Evolutionary conservation across 2,888 invertebrate genomes (phyloP).

Genomic region (Herminia tarsipennalis): DNA sequence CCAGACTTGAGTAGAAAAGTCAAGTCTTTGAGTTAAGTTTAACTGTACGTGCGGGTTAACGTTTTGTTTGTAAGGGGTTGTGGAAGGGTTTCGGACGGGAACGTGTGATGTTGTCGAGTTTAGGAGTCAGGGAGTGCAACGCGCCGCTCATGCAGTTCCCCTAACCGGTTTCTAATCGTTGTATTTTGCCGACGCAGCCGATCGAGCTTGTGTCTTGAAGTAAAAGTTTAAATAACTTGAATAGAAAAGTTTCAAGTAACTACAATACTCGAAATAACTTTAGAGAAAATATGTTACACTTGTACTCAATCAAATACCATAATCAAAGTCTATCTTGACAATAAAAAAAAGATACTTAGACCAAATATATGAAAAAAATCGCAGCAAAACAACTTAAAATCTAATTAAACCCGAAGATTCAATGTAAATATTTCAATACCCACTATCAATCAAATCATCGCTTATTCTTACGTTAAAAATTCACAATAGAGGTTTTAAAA

Average conservation of each 20-base stretch:
- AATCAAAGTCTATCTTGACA: too few relatives aligned
- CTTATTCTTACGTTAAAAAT: too few relatives aligned
- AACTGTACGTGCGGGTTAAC: conserved; percentile 48
- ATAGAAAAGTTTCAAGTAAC: conserved; percentile 40
- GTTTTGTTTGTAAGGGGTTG: conserved; percentile 50
- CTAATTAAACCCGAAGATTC: too few relatives aligned
- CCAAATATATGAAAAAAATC: too few relatives aligned
- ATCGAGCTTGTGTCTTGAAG: conserved; percentile 58
- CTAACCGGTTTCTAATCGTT: conserved; percentile 80
- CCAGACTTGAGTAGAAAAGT: conserved; percentile 37
- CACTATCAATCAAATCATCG: too few relatives aligned
- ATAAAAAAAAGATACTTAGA: too few relatives aligned
- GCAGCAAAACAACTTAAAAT: too few relatives aligned
- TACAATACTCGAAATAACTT: background rate
- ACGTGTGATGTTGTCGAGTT: conserved; percentile 48
- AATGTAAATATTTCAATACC: too few relatives aligned
- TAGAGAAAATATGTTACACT: background rate
- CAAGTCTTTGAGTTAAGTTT: conserved; percentile 38
- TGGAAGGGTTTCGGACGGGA: conserved; percentile 42
- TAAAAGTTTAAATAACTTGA: conserved; percentile 77
- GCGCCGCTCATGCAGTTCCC: conserved; percentile 60
- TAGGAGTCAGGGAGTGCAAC: conserved; percentile 67
- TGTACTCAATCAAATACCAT: background rate
- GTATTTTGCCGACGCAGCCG: conserved; percentile 64
- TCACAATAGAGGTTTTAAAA: too few relatives aligned